Conservation (phyloP, 2,888 invertebrate genomes). For the Tyria jacobaeae region DNA sequence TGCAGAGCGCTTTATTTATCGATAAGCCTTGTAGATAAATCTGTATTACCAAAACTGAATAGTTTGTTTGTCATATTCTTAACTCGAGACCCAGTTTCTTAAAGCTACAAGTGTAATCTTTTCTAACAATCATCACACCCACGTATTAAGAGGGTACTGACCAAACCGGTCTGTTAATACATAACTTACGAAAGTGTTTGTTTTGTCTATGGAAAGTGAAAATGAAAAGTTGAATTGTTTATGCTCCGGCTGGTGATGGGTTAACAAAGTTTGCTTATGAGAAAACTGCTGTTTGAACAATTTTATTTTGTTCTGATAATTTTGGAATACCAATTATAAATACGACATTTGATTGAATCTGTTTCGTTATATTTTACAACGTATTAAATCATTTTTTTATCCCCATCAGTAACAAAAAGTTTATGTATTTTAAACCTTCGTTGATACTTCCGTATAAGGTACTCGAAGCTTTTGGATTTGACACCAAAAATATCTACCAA, state of each 20-base stretch:
- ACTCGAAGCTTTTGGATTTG: too few species aligned
- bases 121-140: slow-evolving; percentile 9
- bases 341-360: too few species aligned
- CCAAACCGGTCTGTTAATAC: slow-evolving; percentile 20
- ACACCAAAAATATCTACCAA: too few species aligned
- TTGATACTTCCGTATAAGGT: too few species aligned
- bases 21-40: background rate
- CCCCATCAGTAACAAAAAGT: too few species aligned
- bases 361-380: too few species aligned
- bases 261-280: slow-evolving; percentile 9
- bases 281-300: slow-evolving; percentile 2
- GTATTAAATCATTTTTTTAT: too few species aligned
- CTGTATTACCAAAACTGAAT: too few species aligned
- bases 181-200: slow-evolving; percentile 36
- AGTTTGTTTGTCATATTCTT: too few species aligned
- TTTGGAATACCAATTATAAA: background rate
- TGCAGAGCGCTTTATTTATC: background rate
- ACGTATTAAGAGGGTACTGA: slow-evolving; percentile 1
- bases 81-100: too few species aligned
- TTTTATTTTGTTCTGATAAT: background rate
- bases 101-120: background rate
- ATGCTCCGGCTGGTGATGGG: slow-evolving; percentile 10
- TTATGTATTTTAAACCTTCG: too few species aligned
- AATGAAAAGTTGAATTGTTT: slow-evolving; percentile 41
- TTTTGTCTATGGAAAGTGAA: slow-evolving; percentile 46